Percentiles rank a stretch among this genome's conserved stretches.
Evolutionary conservation across 1,140 invertebrate species (phyloP).

Genomic region (Listronotus oregonensis): DNA sequence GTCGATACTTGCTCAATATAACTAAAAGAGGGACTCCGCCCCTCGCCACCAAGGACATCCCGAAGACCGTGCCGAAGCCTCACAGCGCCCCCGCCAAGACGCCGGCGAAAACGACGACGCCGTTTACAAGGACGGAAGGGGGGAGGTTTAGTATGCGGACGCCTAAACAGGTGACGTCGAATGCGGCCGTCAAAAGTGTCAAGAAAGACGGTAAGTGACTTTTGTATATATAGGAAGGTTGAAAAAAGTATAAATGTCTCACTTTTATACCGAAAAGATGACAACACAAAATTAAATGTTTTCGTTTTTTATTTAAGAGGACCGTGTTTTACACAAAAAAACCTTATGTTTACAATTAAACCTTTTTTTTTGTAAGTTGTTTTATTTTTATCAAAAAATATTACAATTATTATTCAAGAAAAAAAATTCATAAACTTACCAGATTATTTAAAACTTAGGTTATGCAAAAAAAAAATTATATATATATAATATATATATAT

Average conservation of each 20-base stretch:
- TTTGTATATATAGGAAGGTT: background rate
- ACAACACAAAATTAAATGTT: too few relatives aligned
- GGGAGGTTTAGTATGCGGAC: slow-evolving; percentile 69
- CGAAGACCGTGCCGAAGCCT: slow-evolving; percentile 44
- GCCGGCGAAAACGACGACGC: slow-evolving; percentile 46
- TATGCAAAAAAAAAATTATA: too few relatives aligned
- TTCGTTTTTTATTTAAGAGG: too few relatives aligned
- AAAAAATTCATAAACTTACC: too few relatives aligned
- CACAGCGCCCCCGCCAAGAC: slow-evolving; percentile 37
- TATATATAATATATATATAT: slow-evolving; percentile 5
- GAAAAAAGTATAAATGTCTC: too few relatives aligned
- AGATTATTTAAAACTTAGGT: too few relatives aligned
- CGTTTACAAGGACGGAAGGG: slow-evolving; percentile 66
- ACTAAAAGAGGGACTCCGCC: slow-evolving; percentile 43
- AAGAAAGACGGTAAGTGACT: slow-evolving; percentile 31
- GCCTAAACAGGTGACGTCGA: slow-evolving; percentile 48
- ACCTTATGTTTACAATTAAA: too few relatives aligned
- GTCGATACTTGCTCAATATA: slow-evolving; percentile 51
- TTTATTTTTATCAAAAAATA: too few relatives aligned
- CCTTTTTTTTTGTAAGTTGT: too few relatives aligned
- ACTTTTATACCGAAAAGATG: too few relatives aligned
- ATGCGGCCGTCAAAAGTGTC: slow-evolving; percentile 38
- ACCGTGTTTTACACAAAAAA: too few relatives aligned
- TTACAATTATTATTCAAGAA: too few relatives aligned
- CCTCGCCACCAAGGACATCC: slow-evolving; percentile 18